Conservation (phyloP, 2,797 vertebrate genomes). For the Gallinago solitaria region DNA sequence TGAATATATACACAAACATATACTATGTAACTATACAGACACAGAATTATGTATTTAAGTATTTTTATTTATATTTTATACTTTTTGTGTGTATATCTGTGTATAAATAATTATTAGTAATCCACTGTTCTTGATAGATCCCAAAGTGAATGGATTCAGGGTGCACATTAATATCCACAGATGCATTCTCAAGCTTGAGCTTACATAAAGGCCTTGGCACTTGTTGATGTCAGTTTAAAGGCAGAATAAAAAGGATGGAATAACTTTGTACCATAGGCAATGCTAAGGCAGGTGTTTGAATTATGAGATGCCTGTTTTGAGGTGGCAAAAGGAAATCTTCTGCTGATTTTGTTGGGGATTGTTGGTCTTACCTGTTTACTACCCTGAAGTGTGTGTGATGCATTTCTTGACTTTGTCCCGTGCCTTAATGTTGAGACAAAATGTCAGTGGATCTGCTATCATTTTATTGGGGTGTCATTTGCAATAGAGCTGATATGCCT, state of each 20-base stretch:
- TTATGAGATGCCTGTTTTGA: background rate
- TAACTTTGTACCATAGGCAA: background rate
- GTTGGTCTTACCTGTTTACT: background rate
- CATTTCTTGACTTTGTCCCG: background rate
- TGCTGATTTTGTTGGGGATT: slow-evolving; percentile 24
- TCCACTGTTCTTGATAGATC: background rate
- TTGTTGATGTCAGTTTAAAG: background rate
- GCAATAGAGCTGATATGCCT: background rate
- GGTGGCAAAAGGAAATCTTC: background rate
- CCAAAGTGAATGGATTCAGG: background rate
- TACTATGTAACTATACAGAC: too few species aligned
- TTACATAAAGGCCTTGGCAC: background rate
- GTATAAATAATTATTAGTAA: background rate
- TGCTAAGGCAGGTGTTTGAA: background rate
- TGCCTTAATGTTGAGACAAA: slow-evolving; percentile 58
- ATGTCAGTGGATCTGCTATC: slow-evolving; percentile 34
- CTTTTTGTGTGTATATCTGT: background rate
- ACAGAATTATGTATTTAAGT: background rate
- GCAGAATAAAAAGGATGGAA: background rate
- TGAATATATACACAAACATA: background rate
- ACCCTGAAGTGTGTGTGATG: background rate
- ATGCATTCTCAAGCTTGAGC: background rate
- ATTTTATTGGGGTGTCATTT: slow-evolving; percentile 50
- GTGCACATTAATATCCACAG: background rate
- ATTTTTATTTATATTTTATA: background rate